A percentile compares a stretch with the other conserved stretches of the same genome.
Conservation (phyloP, 1,140 invertebrate genomes). For the Achroia grisella region DNA sequence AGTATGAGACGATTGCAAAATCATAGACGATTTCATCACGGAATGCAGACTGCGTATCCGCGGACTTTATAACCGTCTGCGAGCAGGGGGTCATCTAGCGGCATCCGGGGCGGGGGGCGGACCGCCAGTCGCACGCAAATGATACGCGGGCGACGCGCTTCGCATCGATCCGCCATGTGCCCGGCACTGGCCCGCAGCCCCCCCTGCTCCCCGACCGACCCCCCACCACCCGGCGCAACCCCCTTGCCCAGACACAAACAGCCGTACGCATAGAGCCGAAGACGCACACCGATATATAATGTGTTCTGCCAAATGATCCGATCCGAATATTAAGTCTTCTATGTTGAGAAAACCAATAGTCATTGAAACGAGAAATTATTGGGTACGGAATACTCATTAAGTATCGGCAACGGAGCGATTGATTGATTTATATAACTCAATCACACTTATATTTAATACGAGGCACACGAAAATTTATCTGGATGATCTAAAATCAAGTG, state of each 20-base stretch:
- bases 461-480: too few relatives aligned
- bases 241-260: constrained; percentile 22
- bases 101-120: constrained; percentile 16
- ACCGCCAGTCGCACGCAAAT: constrained; percentile 51
- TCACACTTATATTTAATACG: too few relatives aligned
- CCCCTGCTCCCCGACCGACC: constrained; percentile 10
- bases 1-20: too few relatives aligned
- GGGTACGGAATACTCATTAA: constrained; percentile 1
- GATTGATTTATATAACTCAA: too few relatives aligned
- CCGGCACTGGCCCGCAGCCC: constrained; percentile 29
- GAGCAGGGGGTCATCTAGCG: constrained; percentile 6
- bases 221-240: constrained; percentile 12
- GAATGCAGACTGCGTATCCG: constrained; percentile 12
- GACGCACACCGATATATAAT: constrained; percentile 44
- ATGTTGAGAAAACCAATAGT: constrained; percentile 32
- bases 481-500: too few relatives aligned
- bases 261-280: constrained; percentile 31
- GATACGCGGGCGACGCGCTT: constrained; percentile 53
- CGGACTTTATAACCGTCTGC: constrained; percentile 26
- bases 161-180: constrained; percentile 60
- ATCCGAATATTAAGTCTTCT: constrained; percentile 45
- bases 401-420: too few relatives aligned
- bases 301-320: constrained; percentile 68
- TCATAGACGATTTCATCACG: too few relatives aligned
- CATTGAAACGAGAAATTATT: constrained; percentile 18